A percentile compares a stretch with the other conserved stretches of the same genome.
Evolutionary conservation across 1,140 invertebrate genomes (phyloP).

Genomic region (Drosophila mayri): DNA sequence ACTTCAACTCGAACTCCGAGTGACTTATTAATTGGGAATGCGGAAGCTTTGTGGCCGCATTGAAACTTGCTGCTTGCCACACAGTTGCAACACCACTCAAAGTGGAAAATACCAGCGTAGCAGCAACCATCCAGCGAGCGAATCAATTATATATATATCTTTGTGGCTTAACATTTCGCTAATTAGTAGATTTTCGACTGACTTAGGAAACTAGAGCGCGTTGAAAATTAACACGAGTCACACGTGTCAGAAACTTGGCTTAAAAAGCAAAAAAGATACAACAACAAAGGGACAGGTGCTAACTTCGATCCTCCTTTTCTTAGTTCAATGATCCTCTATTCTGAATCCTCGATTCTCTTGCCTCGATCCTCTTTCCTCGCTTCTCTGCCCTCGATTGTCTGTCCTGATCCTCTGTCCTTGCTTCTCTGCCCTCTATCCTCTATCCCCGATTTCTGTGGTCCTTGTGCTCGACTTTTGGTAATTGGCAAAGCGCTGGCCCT

Average conservation of each 20-base stretch:
- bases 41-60: constrained; percentile 44
- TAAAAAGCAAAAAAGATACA: background rate
- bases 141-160: constrained; percentile 48
- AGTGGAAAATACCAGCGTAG: constrained; percentile 59
- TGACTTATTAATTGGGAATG: constrained; percentile 70
- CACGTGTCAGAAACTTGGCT: constrained; percentile 27
- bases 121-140: constrained; percentile 36
- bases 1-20: constrained; percentile 20
- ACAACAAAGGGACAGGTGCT: constrained; percentile 56
- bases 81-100: constrained; percentile 43
- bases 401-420: constrained; percentile 1
- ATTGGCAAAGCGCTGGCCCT: constrained; percentile 53
- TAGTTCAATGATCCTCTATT: no score
- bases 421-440: background rate
- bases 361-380: background rate
- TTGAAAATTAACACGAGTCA: constrained; percentile 48
- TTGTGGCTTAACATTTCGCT: constrained; percentile 16
- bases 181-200: constrained; percentile 15
- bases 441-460: constrained; percentile 11
- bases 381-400: constrained; percentile 8
- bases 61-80: constrained; percentile 34
- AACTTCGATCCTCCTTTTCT: constrained; percentile 12
- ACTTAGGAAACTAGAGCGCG: constrained; percentile 8
- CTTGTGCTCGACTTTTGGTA: constrained; percentile 55
- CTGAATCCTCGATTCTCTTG: no score